These are phyloP conservation scores for Polietes domitor DNA, from an alignment of 2,888 invertebrate species.

Conservation along the genomic window DNA sequence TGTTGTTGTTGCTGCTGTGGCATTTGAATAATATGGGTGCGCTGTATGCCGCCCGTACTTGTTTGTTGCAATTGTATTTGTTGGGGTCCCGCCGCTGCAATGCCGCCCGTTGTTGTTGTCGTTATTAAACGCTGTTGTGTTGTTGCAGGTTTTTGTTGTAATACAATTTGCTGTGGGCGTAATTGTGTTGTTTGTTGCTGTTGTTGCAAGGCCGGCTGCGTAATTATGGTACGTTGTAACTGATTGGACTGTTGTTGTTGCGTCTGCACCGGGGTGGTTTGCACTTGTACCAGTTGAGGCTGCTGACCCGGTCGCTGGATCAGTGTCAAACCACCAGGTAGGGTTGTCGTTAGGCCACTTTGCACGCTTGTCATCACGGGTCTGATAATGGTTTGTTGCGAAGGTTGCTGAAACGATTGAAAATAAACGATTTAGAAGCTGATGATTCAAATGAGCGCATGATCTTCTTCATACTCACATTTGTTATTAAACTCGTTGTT, in stretches of 20 bases:
- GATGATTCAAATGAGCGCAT: neutral
- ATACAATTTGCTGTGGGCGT: constrained; percentile 78
- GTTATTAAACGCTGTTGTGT: constrained; percentile 76
- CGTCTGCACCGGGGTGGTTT: constrained; percentile 73
- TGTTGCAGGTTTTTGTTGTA: constrained; percentile 77
- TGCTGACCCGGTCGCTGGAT: constrained; percentile 81
- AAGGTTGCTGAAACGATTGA: constrained; percentile 70
- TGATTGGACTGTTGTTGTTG: constrained; percentile 71
- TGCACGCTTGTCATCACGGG: constrained; percentile 79
- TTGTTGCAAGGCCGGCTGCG: constrained; percentile 76
- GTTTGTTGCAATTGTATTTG: constrained; percentile 72
- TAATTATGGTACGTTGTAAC: constrained; percentile 79
- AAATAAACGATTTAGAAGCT: too few relatives aligned
- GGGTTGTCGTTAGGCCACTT: constrained; percentile 73
- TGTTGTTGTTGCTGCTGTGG: constrained; percentile 77
- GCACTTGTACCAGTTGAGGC: constrained; percentile 80
- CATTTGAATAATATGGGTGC: constrained; percentile 77
- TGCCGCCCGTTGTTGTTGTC: constrained; percentile 65
- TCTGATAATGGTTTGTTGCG: constrained; percentile 80
- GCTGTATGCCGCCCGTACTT: constrained; percentile 70
- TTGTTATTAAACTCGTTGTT: constrained; percentile 75
- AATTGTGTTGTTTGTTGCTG: constrained; percentile 74
- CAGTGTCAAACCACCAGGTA: constrained; percentile 80
- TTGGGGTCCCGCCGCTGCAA: constrained; percentile 64
- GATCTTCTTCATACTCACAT: constrained; percentile 72